Evolutionary conservation across 2,797 vertebrate species (phyloP).

Genomic region (Channallabes apus): DNA sequence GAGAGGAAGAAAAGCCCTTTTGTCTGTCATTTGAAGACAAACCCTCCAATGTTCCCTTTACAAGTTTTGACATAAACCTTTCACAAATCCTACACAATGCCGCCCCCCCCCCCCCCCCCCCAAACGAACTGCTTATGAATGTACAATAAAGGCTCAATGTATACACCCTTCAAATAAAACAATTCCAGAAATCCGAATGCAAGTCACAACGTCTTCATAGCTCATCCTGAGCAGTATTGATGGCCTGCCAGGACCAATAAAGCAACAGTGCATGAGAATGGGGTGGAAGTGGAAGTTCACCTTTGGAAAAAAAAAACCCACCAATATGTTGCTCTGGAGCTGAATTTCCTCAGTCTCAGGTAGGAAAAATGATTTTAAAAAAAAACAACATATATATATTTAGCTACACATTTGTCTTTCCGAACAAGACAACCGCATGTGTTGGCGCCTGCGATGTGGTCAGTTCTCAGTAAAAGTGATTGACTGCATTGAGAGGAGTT

Average conservation of each 20-base stretch:
- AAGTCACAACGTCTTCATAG: conserved; percentile 29
- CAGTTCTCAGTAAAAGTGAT: conserved; percentile 77
- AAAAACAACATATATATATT: background rate
- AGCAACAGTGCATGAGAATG: background rate
- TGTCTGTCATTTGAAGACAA: conserved; percentile 1
- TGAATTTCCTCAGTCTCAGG: background rate
- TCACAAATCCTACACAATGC: conserved; percentile 6
- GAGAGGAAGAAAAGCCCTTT: background rate
- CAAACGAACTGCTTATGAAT: background rate
- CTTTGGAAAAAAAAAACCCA: background rate
- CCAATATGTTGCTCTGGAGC: background rate
- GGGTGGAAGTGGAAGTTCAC: conserved; percentile 26
- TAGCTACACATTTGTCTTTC: conserved; percentile 10
- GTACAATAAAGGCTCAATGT: background rate
- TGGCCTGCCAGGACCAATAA: conserved; percentile 26
- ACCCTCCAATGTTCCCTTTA: conserved; percentile 7
- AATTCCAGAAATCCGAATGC: background rate
- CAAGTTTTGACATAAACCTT: conserved; percentile 22
- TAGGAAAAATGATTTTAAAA: background rate
- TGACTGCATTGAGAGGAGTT: conserved; percentile 61
- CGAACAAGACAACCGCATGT: conserved; percentile 7
- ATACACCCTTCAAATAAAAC: background rate
- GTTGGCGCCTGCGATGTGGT: conserved; percentile 40
- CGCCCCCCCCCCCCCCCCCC: background rate
- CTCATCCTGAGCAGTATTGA: conserved; percentile 22